Evolutionary conservation across 2,888 invertebrate species (phyloP).

Genomic region (Pyralis farinalis): DNA sequence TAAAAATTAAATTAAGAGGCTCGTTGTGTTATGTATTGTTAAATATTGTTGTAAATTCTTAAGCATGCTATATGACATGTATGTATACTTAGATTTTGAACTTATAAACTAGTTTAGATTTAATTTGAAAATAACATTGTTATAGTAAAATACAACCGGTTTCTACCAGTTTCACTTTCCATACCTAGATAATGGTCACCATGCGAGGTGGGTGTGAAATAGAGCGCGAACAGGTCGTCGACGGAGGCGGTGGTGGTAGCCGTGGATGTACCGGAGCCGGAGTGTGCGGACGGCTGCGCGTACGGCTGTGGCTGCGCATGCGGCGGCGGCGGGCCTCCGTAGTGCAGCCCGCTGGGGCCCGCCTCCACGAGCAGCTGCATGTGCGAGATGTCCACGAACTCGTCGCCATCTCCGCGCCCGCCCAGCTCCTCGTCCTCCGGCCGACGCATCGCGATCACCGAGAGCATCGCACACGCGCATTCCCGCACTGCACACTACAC

Average conservation of each 20-base stretch:
- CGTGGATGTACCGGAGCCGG: constrained; percentile 64
- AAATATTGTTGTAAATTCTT: too few species aligned
- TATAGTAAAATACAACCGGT: constrained; percentile 1
- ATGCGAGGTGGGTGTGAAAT: constrained; percentile 84
- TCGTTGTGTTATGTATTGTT: too few species aligned
- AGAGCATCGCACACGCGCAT: constrained; percentile 79
- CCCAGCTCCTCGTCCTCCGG: constrained; percentile 84
- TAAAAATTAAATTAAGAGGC: too few species aligned
- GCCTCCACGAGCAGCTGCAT: constrained; percentile 87
- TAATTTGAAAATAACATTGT: background rate
- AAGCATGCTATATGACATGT: too few species aligned
- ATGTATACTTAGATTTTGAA: too few species aligned
- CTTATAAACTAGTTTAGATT: too few species aligned
- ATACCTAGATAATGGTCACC: constrained; percentile 62
- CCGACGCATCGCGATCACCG: constrained; percentile 88
- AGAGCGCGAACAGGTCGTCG: constrained; percentile 88
- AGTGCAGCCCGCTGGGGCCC: constrained; percentile 74
- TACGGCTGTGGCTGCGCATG: constrained; percentile 69
- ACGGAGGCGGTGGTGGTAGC: constrained; percentile 85
- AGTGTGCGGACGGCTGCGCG: constrained; percentile 49
- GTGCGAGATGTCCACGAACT: constrained; percentile 92
- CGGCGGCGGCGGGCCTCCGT: constrained; percentile 71
- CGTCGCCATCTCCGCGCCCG: constrained; percentile 81
- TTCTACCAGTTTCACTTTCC: constrained; percentile 8
- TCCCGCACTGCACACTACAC: constrained; percentile 62